phyloP scores from a whole-genome alignment of 1,140 invertebrate species.

The Cyrtorhinus lividipennis region DNA sequence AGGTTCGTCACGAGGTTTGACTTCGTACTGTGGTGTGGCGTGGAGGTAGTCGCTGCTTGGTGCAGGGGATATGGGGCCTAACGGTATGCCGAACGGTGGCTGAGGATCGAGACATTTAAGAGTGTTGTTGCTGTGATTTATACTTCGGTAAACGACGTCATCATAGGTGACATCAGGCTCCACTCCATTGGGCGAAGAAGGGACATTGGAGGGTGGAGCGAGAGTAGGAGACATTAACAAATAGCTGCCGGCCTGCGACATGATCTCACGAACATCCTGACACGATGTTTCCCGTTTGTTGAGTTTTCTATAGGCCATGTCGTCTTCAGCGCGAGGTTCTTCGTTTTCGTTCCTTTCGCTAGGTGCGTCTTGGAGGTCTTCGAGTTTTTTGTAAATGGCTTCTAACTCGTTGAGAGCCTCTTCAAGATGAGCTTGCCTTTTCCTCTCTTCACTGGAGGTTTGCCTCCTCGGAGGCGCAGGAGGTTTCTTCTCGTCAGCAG shows the following conservation, averaged over 20 bases:
- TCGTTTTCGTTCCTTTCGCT: conserved; percentile 11
- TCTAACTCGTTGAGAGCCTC: conserved; percentile 76
- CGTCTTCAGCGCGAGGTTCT: conserved; percentile 40
- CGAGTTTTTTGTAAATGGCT: conserved; percentile 71
- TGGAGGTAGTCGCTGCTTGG: conserved; percentile 71
- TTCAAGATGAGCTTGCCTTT: conserved; percentile 59
- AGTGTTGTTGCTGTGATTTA: conserved; percentile 56
- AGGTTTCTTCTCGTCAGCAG: conserved; percentile 17
- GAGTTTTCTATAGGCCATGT: conserved; percentile 62
- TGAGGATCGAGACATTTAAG: conserved; percentile 60
- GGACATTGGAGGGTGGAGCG: conserved; percentile 27
- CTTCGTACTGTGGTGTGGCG: conserved; percentile 45
- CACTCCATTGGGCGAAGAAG: conserved; percentile 20
- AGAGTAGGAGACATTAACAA: conserved; percentile 53
- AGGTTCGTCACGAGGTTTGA: conserved; percentile 51
- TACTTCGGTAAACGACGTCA: conserved; percentile 66
- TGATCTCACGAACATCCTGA: conserved; percentile 36
- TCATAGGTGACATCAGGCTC: conserved; percentile 70
- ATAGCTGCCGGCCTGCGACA: conserved; percentile 53
- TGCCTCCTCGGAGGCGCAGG: conserved; percentile 22
- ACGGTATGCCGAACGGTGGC: conserved; percentile 75
- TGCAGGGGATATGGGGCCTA: conserved; percentile 58
- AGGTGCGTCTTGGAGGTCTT: conserved; percentile 64
- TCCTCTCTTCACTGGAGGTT: conserved; percentile 24
- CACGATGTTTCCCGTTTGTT: conserved; percentile 30